Evolutionary conservation across 2,113 vertebrate species (phyloP).

Genomic region (Clupea harengus): DNA sequence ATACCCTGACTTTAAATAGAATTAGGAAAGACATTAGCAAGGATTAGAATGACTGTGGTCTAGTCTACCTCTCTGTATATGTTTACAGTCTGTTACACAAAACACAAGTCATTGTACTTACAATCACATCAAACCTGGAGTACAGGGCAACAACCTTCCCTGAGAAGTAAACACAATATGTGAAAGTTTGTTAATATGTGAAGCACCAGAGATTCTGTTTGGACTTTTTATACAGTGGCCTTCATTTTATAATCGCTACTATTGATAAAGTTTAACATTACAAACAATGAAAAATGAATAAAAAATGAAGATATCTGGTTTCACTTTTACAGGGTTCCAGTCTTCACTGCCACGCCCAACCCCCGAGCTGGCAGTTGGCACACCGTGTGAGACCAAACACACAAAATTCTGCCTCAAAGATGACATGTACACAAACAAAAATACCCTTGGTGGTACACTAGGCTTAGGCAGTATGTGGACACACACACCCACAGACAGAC

Average conservation of each 20-base stretch:
- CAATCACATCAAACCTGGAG: constrained; percentile 94
- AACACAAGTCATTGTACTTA: constrained; percentile 68
- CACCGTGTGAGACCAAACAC: neutral
- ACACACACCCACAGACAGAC: too few relatives aligned
- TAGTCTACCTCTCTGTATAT: neutral
- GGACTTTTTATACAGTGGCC: neutral
- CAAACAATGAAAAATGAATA: neutral
- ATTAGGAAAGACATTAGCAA: too few relatives aligned
- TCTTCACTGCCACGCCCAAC: too few relatives aligned
- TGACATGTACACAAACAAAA: too few relatives aligned
- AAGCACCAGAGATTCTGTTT: neutral
- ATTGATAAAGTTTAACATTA: neutral
- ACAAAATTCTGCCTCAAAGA: too few relatives aligned
- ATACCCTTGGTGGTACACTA: too few relatives aligned
- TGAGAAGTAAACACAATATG: constrained; percentile 52
- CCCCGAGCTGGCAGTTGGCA: too few relatives aligned
- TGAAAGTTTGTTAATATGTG: neutral
- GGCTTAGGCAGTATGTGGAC: too few relatives aligned
- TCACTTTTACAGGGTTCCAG: neutral
- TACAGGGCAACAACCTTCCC: constrained; percentile 91
- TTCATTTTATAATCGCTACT: neutral
- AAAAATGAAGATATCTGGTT: too few relatives aligned
- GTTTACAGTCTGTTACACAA: neutral
- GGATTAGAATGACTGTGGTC: neutral
- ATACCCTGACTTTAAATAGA: neutral